A percentile compares a stretch with the other conserved stretches of the same genome.
Conservation (phyloP, 2,797 vertebrate species). For the Neoniphon sammara region DNA sequence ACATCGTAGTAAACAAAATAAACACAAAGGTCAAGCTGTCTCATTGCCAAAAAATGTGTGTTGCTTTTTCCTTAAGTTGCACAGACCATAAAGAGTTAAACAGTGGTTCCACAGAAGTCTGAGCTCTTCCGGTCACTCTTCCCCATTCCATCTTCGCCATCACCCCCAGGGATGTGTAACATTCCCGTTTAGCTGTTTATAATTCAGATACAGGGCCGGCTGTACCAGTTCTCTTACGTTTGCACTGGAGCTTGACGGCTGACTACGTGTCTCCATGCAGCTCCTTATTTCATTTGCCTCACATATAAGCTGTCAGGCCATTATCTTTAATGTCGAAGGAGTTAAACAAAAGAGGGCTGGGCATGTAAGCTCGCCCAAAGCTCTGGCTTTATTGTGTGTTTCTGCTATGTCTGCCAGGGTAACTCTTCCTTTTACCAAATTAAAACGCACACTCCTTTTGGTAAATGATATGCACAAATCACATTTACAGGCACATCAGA, state of each 20-base stretch:
- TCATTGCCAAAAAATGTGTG: too few relatives aligned
- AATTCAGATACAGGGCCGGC: not conserved
- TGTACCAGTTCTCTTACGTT: slow-evolving; percentile 2
- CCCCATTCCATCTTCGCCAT: not conserved
- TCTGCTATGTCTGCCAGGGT: not conserved
- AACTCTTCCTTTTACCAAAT: not conserved
- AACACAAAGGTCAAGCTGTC: too few relatives aligned
- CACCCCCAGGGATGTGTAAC: slow-evolving; percentile 37
- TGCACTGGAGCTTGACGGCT: slow-evolving; percentile 1
- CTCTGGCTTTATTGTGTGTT: not conserved
- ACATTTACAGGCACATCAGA: too few relatives aligned
- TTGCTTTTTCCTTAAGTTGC: too few relatives aligned
- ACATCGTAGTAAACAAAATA: too few relatives aligned
- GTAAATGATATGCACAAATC: too few relatives aligned
- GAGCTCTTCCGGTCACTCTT: not conserved
- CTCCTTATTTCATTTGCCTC: too few relatives aligned
- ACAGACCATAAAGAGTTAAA: not conserved
- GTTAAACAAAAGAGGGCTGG: not conserved
- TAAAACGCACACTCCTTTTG: not conserved
- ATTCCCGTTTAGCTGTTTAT: slow-evolving; percentile 17
- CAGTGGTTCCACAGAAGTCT: slow-evolving; percentile 2
- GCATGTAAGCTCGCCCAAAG: not conserved
- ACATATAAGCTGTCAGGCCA: too few relatives aligned
- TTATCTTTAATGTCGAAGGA: not conserved
- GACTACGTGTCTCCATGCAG: not conserved